Evolutionary conservation across 2,113 vertebrate species (phyloP).

Genomic region (Mormyrus lacerda): DNA sequence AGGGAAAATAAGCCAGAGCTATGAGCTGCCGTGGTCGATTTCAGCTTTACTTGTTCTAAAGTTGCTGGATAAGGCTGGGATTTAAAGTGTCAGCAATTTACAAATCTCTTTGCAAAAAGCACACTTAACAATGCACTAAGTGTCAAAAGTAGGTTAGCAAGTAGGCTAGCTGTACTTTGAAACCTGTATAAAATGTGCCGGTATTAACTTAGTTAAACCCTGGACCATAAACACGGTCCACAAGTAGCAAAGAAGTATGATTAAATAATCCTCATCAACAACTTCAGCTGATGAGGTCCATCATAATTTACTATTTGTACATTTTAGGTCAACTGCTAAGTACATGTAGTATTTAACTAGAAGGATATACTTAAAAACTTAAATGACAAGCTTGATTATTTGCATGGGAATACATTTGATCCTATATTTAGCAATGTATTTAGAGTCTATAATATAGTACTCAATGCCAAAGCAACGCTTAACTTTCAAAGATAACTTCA

Average conservation of each 20-base stretch:
- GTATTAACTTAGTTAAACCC: background rate
- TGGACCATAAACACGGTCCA: background rate
- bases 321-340: background rate
- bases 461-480: background rate
- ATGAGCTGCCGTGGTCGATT: background rate
- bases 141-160: background rate
- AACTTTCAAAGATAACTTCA: background rate
- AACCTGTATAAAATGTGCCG: background rate
- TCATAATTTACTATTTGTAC: background rate
- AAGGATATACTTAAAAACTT: background rate
- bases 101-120: background rate
- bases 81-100: conserved; percentile 15
- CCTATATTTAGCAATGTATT: background rate
- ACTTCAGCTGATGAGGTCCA: background rate
- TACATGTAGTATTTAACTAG: background rate
- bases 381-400: background rate
- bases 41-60: conserved; percentile 5
- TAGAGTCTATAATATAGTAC: background rate
- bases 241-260: background rate
- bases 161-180: background rate
- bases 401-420: background rate
- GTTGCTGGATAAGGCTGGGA: conserved; percentile 2
- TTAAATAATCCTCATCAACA: background rate
- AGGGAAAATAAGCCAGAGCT: background rate
- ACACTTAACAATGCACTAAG: background rate